Percentiles rank a stretch among this genome's conserved stretches.
Evolutionary conservation across 2,797 vertebrate genomes (phyloP).

Genomic region (Babyrousa celebensis): DNA sequence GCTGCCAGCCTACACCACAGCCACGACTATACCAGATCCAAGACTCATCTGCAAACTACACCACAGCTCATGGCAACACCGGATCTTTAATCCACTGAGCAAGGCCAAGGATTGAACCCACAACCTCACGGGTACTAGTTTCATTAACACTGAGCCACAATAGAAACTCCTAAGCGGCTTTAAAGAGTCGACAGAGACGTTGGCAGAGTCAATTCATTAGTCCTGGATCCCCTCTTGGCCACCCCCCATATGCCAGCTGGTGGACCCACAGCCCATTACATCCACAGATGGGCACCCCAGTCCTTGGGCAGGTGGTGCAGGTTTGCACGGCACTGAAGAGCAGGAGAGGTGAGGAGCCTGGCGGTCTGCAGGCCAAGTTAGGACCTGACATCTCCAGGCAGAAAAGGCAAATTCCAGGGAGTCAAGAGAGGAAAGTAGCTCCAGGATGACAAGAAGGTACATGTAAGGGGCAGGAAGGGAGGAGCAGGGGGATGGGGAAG

Average conservation of each 20-base stretch:
- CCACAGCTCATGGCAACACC: no score
- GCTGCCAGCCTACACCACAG: no score
- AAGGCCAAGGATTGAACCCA: no score
- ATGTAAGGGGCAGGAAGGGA: not conserved
- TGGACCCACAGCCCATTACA: not conserved
- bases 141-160: no score
- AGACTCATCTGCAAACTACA: no score
- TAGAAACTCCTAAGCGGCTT: no score
- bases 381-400: not conserved
- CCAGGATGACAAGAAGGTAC: not conserved
- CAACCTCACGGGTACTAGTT: no score
- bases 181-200: not conserved
- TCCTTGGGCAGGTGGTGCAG: rapidly evolving
- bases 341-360: not conserved
- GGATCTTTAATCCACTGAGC: no score
- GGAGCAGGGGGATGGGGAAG: not conserved
- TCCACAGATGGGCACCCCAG: not conserved
- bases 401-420: not conserved
- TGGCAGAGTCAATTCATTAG: not conserved
- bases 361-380: not conserved
- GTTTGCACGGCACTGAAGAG: rapidly evolving
- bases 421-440: not conserved
- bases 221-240: not conserved
- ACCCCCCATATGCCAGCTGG: not conserved
- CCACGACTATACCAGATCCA: no score